A percentile compares a stretch with the other conserved stretches of the same genome.
Conservation (phyloP, 2,797 vertebrate species). For the Pantherophis vulpinus region DNA sequence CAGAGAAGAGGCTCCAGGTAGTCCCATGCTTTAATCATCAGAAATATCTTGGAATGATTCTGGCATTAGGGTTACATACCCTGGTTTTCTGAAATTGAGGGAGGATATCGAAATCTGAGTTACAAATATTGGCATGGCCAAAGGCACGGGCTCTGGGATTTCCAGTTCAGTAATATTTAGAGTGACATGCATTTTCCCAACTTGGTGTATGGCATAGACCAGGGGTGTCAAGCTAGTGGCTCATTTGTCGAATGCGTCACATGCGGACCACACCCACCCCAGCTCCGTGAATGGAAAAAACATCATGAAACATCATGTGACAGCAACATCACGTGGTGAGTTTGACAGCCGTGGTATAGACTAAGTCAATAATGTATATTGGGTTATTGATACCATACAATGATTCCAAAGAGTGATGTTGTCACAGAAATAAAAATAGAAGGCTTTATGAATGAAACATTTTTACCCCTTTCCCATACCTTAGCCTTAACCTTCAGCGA, state of each 20-base stretch:
- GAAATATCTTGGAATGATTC: not conserved
- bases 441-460: slow-evolving; percentile 4
- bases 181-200: not conserved
- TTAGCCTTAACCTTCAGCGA: not conserved
- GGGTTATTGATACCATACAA: not conserved
- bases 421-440: not conserved
- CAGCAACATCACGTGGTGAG: no score
- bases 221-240: no score
- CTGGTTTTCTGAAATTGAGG: not conserved
- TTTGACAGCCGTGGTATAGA: not conserved
- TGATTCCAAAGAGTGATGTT: not conserved
- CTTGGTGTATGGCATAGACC: not conserved
- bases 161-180: not conserved
- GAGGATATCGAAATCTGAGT: not conserved
- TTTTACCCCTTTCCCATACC: not conserved
- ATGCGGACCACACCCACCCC: no score
- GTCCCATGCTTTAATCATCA: not conserved
- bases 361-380: not conserved
- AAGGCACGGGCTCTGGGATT: not conserved
- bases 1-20: not conserved
- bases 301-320: no score
- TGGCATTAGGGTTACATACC: not conserved
- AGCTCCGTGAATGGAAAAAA: no score
- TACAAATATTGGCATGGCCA: not conserved
- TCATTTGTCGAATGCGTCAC: no score